Evolutionary conservation across 2,113 vertebrate genomes (phyloP).

Genomic region (Neomonachus schauinslandi): DNA sequence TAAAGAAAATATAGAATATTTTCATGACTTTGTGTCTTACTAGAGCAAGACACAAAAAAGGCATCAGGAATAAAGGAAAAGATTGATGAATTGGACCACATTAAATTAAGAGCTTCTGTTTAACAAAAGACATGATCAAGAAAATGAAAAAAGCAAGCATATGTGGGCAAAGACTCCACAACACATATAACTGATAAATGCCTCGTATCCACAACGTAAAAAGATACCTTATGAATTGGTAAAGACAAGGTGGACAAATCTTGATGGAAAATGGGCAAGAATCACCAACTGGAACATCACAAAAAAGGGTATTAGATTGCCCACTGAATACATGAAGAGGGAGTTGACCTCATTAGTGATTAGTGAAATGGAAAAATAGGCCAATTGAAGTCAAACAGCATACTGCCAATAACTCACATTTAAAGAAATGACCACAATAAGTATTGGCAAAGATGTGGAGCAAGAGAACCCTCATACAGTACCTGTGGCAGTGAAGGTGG

Average conservation of each 20-base stretch:
- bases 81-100: not conserved
- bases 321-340: not conserved
- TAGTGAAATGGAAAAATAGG: slow-evolving; percentile 12
- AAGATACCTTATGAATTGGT: not conserved
- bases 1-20: slow-evolving; percentile 40
- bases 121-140: not conserved
- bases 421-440: slow-evolving; percentile 35
- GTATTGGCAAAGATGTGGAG: not conserved
- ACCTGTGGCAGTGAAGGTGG: not conserved
- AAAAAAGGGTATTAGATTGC: not conserved
- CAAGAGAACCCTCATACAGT: not conserved
- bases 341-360: not conserved
- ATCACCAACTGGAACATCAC: not conserved
- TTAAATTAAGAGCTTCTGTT: not conserved
- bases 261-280: not conserved
- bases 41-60: not conserved
- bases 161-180: not conserved
- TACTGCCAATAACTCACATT: not conserved
- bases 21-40: not conserved
- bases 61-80: not conserved
- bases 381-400: slow-evolving; percentile 18
- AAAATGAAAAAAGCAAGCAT: not conserved
- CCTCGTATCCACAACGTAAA: not conserved
- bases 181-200: not conserved
- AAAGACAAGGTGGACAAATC: not conserved